Evolutionary conservation across 2,797 vertebrate genomes (phyloP).

Genomic region (Takifugu ocellatus): DNA sequence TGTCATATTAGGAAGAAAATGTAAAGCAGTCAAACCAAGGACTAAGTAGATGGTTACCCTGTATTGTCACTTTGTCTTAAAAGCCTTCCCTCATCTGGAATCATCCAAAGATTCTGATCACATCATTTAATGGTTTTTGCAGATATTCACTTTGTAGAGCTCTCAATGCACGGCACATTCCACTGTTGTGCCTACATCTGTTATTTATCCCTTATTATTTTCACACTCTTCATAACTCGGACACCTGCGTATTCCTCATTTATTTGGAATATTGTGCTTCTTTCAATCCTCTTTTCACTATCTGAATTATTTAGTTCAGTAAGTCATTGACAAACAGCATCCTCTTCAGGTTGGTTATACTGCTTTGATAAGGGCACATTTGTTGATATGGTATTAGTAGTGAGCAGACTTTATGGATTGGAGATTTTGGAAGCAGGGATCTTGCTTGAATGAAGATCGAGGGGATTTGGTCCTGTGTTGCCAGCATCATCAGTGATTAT

Average conservation of each 20-base stretch:
- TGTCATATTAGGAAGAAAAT: conserved; percentile 19
- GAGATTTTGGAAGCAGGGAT: background rate
- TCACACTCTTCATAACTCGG: background rate
- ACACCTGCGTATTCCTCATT: background rate
- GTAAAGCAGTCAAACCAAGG: conserved; percentile 15
- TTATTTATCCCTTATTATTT: conserved; percentile 11
- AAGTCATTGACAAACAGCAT: background rate
- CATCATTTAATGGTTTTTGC: background rate
- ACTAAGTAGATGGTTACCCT: conserved; percentile 8
- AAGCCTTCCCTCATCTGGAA: conserved; percentile 26
- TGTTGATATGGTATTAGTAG: conserved; percentile 7
- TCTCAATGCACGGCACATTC: conserved; percentile 16
- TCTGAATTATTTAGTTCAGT: too few relatives aligned
- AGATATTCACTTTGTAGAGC: background rate
- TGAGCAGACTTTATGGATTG: background rate
- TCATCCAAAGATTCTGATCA: conserved; percentile 54
- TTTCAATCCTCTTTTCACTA: too few relatives aligned
- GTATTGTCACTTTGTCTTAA: conserved; percentile 19
- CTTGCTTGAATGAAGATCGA: too few relatives aligned
- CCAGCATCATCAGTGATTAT: background rate
- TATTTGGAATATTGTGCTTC: background rate
- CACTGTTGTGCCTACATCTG: conserved; percentile 22
- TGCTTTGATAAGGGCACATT: conserved; percentile 15
- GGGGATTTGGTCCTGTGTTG: background rate
- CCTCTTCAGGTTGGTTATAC: background rate